A percentile compares a stretch with the other conserved stretches of the same genome.
phyloP scores from a whole-genome alignment of 2,113 vertebrate species.

The Bostrychus sinensis region DNA sequence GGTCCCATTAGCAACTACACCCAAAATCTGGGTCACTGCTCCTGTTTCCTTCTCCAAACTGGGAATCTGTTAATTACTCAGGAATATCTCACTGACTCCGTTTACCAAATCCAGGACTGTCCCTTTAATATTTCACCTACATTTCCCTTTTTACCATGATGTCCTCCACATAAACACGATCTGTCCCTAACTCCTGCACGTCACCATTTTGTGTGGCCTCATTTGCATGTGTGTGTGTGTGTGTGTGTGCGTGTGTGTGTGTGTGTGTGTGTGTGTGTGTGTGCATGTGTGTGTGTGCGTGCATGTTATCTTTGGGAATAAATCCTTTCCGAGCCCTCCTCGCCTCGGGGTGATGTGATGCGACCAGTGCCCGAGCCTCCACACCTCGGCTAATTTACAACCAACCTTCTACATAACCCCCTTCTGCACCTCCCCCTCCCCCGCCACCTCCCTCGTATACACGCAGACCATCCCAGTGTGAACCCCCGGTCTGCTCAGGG shows the following conservation, averaged over 20 bases:
- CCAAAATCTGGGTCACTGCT: no score
- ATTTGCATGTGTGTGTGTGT: conserved; percentile 85
- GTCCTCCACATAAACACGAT: conserved; percentile 84
- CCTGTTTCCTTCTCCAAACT: no score
- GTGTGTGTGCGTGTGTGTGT: conserved; percentile 75
- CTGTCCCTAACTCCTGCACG: conserved; percentile 82
- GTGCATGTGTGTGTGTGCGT: no score
- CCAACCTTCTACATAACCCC: conserved; percentile 84
- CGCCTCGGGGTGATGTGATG: conserved; percentile 88
- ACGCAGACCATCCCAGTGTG: conserved; percentile 92
- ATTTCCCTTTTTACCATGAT: no score
- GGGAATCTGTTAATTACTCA: no score
- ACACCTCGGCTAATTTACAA: conserved; percentile 95
- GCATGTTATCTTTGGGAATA: conserved; percentile 98
- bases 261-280: conserved; percentile 53
- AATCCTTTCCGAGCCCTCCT: conserved; percentile 92
- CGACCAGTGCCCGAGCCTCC: conserved; percentile 81
- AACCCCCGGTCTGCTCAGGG: conserved; percentile 82
- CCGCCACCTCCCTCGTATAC: conserved; percentile 86
- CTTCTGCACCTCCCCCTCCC: conserved; percentile 52
- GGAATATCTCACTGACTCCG: no score
- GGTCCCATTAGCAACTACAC: no score
- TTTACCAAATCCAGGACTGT: no score
- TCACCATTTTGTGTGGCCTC: conserved; percentile 81
- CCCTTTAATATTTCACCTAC: no score